A percentile compares a stretch with the other conserved stretches of the same genome.
phyloP scores from a whole-genome alignment of 1,140 invertebrate species.

The Kradibia gibbosae region DNA sequence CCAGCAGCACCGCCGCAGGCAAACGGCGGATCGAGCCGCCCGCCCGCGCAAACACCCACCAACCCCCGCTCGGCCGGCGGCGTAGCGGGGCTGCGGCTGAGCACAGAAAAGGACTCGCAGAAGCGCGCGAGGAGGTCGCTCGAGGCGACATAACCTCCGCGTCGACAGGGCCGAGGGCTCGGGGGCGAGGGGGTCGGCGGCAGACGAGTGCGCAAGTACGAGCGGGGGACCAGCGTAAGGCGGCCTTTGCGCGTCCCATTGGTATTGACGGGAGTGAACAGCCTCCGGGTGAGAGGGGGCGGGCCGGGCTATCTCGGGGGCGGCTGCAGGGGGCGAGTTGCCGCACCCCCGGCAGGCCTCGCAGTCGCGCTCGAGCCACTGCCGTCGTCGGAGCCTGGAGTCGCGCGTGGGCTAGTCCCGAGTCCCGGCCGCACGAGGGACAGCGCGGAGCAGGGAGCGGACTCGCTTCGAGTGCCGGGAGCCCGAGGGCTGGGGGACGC shows the following conservation, averaged over 20 bases:
- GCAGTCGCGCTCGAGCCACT: conserved; percentile 21
- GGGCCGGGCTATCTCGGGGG: not conserved
- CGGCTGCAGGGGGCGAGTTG: not conserved
- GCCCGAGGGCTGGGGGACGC: not conserved
- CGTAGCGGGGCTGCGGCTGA: too few species aligned
- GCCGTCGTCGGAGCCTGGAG: not conserved
- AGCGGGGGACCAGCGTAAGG: conserved; percentile 33
- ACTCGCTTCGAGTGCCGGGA: not conserved
- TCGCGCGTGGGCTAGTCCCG: not conserved
- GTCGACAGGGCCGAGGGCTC: too few species aligned
- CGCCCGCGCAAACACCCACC: too few species aligned
- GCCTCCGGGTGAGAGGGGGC: not conserved
- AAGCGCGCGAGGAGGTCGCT: too few species aligned
- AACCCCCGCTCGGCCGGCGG: not conserved
- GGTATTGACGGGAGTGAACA: conserved; percentile 28
- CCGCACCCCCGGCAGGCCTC: conserved; percentile 5
- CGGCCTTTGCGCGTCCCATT: conserved; percentile 8
- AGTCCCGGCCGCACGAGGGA: not conserved
- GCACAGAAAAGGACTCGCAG: too few species aligned
- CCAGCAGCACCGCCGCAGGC: not conserved
- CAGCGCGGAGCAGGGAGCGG: not conserved
- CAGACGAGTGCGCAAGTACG: conserved; percentile 43
- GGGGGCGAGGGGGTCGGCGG: not conserved
- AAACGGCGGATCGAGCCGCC: too few species aligned
- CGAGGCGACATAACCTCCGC: too few species aligned